These are phyloP conservation scores for Heterocephalus glaber DNA, from an alignment of 2,113 vertebrate genomes.

Conservation along the genomic window DNA sequence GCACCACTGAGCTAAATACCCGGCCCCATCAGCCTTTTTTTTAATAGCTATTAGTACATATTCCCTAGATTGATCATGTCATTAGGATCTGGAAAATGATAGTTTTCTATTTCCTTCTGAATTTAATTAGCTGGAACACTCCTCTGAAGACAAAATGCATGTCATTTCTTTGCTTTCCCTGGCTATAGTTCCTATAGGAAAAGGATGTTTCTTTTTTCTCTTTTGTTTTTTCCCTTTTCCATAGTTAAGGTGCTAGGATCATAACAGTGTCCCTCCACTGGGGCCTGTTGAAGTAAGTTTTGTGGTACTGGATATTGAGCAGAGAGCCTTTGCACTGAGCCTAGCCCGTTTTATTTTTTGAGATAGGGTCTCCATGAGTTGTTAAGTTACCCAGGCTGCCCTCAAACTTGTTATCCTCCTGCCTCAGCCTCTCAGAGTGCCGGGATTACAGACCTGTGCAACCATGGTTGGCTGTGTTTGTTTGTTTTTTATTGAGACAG, in stretches of 20 bases:
- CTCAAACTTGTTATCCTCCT: neutral
- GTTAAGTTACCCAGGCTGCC: neutral
- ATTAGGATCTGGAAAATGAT: neutral
- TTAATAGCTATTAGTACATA: neutral
- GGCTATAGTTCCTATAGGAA: neutral
- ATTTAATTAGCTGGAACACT: neutral
- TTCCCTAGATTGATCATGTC: neutral
- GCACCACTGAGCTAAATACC: too few species aligned
- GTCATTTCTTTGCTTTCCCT: neutral
- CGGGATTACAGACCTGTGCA: neutral
- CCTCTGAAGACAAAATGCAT: slow-evolving; percentile 4
- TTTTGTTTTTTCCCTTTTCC: neutral
- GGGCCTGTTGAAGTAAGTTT: neutral
- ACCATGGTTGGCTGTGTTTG: neutral
- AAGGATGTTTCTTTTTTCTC: neutral
- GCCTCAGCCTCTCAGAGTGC: neutral
- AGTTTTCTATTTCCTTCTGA: neutral
- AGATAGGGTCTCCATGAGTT: neutral
- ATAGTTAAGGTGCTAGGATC: neutral
- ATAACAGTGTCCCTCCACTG: neutral
- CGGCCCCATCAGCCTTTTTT: neutral
- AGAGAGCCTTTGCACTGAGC: neutral
- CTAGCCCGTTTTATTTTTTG: neutral
- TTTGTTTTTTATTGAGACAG: too few species aligned
- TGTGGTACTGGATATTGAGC: neutral